A percentile compares a stretch with the other conserved stretches of the same genome.
phyloP scores from a whole-genome alignment of 2,797 vertebrate species.

The Coregonus ussuriensis region DNA sequence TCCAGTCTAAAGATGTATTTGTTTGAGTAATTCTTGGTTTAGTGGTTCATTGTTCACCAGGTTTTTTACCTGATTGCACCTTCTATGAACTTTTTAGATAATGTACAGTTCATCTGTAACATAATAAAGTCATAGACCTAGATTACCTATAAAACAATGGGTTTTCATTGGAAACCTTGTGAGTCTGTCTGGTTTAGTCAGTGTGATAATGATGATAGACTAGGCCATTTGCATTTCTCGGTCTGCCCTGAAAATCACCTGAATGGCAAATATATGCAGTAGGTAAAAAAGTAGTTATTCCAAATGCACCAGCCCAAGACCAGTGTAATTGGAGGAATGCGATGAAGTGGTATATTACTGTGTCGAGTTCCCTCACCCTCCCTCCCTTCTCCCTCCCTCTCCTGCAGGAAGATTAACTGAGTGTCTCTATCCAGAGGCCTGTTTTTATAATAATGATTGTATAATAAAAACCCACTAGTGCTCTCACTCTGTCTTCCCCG shows the following conservation, averaged over 20 bases:
- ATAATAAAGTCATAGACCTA: background rate
- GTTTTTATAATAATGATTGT: constrained; percentile 57
- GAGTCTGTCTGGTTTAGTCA: background rate
- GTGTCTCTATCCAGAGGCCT: constrained; percentile 33
- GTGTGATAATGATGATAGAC: background rate
- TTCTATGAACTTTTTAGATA: no score
- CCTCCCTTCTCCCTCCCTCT: no score
- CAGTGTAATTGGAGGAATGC: constrained; percentile 45
- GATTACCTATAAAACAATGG: background rate
- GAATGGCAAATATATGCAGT: constrained; percentile 35
- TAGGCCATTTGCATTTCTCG: constrained; percentile 15
- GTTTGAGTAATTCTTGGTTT: background rate
- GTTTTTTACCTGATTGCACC: no score
- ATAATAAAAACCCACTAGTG: constrained; percentile 55
- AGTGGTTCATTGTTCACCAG: background rate
- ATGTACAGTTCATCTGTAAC: background rate
- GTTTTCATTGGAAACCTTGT: background rate
- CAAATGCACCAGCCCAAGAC: constrained; percentile 49
- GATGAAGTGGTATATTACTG: constrained; percentile 47
- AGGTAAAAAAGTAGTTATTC: constrained; percentile 33
- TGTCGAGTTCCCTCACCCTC: no score
- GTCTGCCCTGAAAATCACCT: constrained; percentile 24
- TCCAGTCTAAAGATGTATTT: background rate
- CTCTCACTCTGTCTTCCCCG: constrained; percentile 46
- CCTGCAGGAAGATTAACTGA: constrained; percentile 47